These are phyloP conservation scores for Serranochromis macrocephalus DNA, from an alignment of 2,113 vertebrate species.

Conservation along the genomic window DNA sequence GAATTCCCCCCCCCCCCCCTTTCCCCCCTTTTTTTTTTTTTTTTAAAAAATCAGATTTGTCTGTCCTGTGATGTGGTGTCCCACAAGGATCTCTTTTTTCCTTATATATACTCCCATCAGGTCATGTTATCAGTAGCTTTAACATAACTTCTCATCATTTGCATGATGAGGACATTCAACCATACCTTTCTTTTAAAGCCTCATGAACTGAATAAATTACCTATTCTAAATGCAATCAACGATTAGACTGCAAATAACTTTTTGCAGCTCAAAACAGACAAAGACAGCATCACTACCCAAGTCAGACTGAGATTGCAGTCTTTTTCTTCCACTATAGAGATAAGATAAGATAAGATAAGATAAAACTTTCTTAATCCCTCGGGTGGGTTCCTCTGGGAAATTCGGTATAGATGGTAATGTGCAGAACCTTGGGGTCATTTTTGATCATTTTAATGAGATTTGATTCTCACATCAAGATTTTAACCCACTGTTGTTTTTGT, in stretches of 20 bases:
- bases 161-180: background rate
- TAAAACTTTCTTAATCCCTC: too few relatives aligned
- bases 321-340: background rate
- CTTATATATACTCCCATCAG: background rate
- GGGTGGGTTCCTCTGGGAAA: too few relatives aligned
- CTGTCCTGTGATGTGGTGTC: background rate
- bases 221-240: background rate
- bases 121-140: background rate
- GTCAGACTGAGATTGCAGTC: background rate
- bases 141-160: background rate
- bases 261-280: background rate
- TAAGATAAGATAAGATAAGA: too few relatives aligned
- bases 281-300: background rate
- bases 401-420: background rate
- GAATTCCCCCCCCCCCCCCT: too few relatives aligned
- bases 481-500: background rate
- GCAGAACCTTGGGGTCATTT: background rate
- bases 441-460: background rate
- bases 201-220: background rate
- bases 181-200: background rate
- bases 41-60: background rate
- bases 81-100: background rate
- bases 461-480: background rate
- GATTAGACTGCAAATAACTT: background rate
- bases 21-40: too few relatives aligned